Evolutionary conservation across 2,888 invertebrate species (phyloP).

Genomic region (Thysanoteuthis rhombus): DNA sequence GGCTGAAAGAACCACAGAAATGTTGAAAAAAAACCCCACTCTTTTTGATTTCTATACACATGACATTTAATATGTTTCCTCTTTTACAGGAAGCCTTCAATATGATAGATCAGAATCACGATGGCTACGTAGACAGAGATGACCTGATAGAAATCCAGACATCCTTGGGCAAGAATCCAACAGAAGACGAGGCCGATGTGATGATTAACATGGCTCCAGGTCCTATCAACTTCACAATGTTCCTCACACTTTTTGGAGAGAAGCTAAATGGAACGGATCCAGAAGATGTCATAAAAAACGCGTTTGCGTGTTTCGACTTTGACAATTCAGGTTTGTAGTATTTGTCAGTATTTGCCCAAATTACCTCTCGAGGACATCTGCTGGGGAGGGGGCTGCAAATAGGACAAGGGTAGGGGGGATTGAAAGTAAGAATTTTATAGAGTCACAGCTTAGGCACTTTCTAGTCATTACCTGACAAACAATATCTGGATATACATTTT

Average conservation of each 20-base stretch:
- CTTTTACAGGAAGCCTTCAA: constrained; percentile 63
- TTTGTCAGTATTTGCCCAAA: no score
- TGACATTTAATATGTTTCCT: not conserved
- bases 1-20: not conserved
- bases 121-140: constrained; percentile 65
- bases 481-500: no score
- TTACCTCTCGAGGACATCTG: no score
- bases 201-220: constrained; percentile 66
- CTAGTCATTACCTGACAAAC: no score
- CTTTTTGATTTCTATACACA: no score
- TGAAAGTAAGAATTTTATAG: no score
- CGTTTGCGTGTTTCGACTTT: constrained; percentile 65
- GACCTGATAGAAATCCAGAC: constrained; percentile 64
- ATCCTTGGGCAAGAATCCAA: constrained; percentile 66
- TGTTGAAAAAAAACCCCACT: not conserved
- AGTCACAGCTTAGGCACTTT: no score
- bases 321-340: constrained; percentile 46
- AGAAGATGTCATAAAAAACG: constrained; percentile 65
- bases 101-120: constrained; percentile 66
- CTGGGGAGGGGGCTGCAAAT: no score
- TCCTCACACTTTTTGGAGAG: constrained; percentile 67
- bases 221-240: constrained; percentile 68
- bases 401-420: no score
- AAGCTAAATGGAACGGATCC: constrained; percentile 66
- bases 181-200: constrained; percentile 60